Evolutionary conservation across 2,888 invertebrate species (phyloP), one percentile per base, ranked within the genome.

Genomic region (Phragmatobia fuliginosa): DNA sequence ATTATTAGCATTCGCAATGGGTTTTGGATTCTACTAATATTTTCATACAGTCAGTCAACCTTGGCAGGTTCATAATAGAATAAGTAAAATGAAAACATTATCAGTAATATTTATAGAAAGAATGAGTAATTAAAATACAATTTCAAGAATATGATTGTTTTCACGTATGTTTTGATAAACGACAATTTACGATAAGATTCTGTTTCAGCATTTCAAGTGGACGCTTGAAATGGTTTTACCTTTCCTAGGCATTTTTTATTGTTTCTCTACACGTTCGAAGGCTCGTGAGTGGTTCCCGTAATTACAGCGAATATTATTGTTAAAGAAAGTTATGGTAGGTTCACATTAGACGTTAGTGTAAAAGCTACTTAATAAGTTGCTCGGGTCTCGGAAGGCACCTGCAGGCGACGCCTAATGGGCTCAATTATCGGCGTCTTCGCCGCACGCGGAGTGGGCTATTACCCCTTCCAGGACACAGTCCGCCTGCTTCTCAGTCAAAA

Each of bases 401-500:
- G 91, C 87, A 88, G 87, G 85, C 85, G 85, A 80, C 87, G 85
- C 79, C 87, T 93, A 93, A 93, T 93, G 90, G 92, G 85, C 77
- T 87, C 91, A 93, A 93, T 94, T 94, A 94, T 91, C 89, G 90
- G 85, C 84, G 87, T 87, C 84, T 87, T 87, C 83, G 87, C 86
- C 87, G 82, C 87, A 85, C 87, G 81, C 85, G 82, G 84, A 90
- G 89, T 77, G 88, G 83, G 85, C 89, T 88, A 92, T 93, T 92
- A 92, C 87, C 88, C 85, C 87, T 80, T 85, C 85, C 85, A 56
- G 28, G 28, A 56, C 56, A 71, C 60, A 77, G 71, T 61, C 78
- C 80, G 77, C 77, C 81, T 73, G 78, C 80, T 82, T 77, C 82
- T 86, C 85, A 84, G 78, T 85, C 83, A 84, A 88, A 88, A 87